Conservation (phyloP, 1,140 invertebrate species). For the Lepidurus couesii region DNA sequence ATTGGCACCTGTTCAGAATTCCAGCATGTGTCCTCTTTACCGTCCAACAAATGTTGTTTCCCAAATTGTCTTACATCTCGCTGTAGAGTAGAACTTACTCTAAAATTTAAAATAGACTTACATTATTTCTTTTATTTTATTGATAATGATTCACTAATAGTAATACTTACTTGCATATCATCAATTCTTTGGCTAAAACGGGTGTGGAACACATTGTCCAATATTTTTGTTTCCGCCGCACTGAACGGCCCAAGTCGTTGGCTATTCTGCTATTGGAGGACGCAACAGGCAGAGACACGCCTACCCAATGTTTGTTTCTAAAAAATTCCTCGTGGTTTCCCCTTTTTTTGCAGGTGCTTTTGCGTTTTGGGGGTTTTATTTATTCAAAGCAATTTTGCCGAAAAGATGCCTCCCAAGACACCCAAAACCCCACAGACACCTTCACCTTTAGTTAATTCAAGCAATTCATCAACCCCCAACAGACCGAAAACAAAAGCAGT, state of each 20-base stretch:
- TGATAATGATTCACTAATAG: neutral
- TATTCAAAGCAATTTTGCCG: no score
- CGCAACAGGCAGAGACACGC: no score
- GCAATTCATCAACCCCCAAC: neutral
- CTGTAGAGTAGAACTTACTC: constrained; percentile 50
- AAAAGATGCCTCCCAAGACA: constrained; percentile 30
- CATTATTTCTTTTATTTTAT: neutral
- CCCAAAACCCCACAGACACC: constrained; percentile 31
- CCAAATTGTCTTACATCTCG: constrained; percentile 49
- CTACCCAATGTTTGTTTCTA: no score
- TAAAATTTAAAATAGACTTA: constrained; percentile 23
- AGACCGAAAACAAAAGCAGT: neutral
- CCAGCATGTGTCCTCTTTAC: constrained; percentile 51
- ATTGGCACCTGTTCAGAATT: constrained; percentile 48
- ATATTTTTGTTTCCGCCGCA: no score
- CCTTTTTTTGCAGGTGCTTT: no score
- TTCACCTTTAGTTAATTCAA: neutral
- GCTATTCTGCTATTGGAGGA: no score
- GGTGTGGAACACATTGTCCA: no score
- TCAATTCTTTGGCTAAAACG: no score
- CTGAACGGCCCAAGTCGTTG: no score
- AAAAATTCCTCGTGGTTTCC: no score
- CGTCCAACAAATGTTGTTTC: constrained; percentile 48
- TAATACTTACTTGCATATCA: no score
- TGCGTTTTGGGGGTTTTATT: no score